Evolutionary conservation across 2,113 vertebrate species (phyloP).

Genomic region (Osmerus eperlanus): DNA sequence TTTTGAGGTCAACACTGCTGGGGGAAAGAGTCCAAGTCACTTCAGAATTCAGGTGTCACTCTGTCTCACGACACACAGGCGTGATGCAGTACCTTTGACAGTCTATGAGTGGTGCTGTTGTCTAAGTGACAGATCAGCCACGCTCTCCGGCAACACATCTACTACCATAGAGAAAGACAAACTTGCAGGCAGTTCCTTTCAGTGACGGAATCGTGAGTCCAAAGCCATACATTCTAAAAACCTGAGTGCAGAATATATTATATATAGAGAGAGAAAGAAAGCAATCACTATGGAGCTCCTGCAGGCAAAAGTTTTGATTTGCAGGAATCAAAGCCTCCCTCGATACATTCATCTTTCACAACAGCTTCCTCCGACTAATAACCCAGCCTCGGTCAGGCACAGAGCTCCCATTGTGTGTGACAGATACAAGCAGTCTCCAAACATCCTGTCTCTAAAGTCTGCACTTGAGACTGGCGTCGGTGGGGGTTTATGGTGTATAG

Average conservation of each 20-base stretch:
- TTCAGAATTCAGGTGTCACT: too few species aligned
- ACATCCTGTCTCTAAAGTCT: conserved; percentile 47
- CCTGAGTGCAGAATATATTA: too few species aligned
- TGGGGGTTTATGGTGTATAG: too few species aligned
- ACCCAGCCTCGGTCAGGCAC: conserved; percentile 42
- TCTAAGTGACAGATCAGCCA: conserved; percentile 29
- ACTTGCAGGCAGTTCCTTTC: background rate
- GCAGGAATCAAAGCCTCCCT: conserved; percentile 37
- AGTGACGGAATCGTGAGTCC: background rate
- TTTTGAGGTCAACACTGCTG: background rate
- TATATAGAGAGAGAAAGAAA: conserved; percentile 9
- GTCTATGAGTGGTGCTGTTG: conserved; percentile 55
- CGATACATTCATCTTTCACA: conserved; percentile 30
- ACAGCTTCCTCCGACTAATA: conserved; percentile 47
- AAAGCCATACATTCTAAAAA: conserved; percentile 16
- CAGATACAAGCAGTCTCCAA: conserved; percentile 49
- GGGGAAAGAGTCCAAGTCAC: background rate
- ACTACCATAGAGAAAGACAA: conserved; percentile 6
- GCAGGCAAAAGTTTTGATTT: conserved; percentile 28
- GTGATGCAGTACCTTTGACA: conserved; percentile 30
- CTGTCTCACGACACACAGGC: background rate
- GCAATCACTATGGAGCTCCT: conserved; percentile 30
- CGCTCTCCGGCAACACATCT: background rate
- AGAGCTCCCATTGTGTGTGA: conserved; percentile 46
- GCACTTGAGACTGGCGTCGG: background rate